Base-by-base conservation (phyloP, 1,140 invertebrate species). In the Rhyzopertha dominica region DNA sequence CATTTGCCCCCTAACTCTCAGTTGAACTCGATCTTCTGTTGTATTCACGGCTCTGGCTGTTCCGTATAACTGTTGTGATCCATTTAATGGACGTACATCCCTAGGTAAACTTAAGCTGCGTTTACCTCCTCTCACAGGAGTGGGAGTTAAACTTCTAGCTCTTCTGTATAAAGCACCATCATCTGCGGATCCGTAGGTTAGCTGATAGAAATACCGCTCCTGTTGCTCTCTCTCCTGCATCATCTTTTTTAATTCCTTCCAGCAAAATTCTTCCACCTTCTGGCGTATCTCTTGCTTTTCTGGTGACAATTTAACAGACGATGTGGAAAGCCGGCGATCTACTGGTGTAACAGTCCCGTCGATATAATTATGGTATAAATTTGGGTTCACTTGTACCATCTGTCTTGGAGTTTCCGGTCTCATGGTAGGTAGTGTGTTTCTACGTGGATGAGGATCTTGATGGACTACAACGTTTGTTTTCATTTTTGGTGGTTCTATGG, bases 211-310 rank as follows among this genome's bases (percentile, higher is more conserved):
- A 29, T 48, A 47, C 24, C 63, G 63, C 34, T 58, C 51, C 43
- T 62, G 61, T 7, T 52, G 66, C 43, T 77, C 74, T 58, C 76
- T 73, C 58, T 70, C 69, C 34, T 72, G 60, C 59, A 76, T 76
- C 25, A 76, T 51, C 54, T 76, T 75, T 53, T 72, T 74, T 34
- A 78, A 60, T 61, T 78, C 74, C 53, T 75, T 71, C 76, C 76
- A 78, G 45, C 75, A 77, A 59, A 73, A 78, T 9, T 70, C 73
- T 61, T 78, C 76, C 1, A 78, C 71, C 59, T 68, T 74, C 56
- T 73, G 72, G 13, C 72, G 62, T 9, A 74, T 74, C 49, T 66
- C 59, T 10, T 60, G 47, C 44, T 67, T 65, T 23, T 62, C 53
- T 4, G 65, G 62, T n/a, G 58, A 36, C 31, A 36, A 28, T 22